Conservation (phyloP, 2,888 invertebrate genomes). For the Ornithoptera priamus region DNA sequence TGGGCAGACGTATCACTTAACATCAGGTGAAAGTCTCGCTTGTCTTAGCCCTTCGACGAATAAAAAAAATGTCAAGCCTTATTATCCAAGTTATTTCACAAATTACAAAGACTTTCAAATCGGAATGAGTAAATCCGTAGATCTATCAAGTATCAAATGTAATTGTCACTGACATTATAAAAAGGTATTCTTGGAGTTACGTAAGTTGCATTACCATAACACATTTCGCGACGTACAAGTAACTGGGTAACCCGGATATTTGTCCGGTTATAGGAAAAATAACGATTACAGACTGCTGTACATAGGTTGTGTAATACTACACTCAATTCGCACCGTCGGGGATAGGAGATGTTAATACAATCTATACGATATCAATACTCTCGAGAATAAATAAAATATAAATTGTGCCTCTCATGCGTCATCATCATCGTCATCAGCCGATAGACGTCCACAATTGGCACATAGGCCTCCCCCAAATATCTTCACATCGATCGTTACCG, state of each 20-base stretch:
- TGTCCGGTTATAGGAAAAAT: constrained; percentile 26
- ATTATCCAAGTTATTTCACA: no score
- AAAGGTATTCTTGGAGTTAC: constrained; percentile 18
- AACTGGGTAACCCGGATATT: constrained; percentile 31
- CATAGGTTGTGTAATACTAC: constrained; percentile 18
- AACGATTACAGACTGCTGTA: constrained; percentile 12
- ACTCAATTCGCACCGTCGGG: constrained; percentile 7
- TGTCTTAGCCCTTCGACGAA: no score
- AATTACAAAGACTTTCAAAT: no score
- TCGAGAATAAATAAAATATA: background rate
- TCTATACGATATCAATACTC: background rate
- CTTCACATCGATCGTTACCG: no score
- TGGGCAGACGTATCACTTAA: no score
- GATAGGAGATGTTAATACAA: background rate
- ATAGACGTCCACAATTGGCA: no score
- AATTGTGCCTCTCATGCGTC: no score
- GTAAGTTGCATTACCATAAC: constrained; percentile 25
- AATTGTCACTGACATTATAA: constrained; percentile 6
- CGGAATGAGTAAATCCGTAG: background rate
- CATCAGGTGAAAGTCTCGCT: no score
- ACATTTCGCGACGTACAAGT: constrained; percentile 27
- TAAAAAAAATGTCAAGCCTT: no score
- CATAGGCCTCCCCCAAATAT: no score
- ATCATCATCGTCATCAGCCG: no score
- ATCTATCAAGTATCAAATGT: background rate